These are phyloP conservation scores for Pogonocherus hispidulus DNA, from an alignment of 2,888 invertebrate genomes.

Conservation along the genomic window DNA sequence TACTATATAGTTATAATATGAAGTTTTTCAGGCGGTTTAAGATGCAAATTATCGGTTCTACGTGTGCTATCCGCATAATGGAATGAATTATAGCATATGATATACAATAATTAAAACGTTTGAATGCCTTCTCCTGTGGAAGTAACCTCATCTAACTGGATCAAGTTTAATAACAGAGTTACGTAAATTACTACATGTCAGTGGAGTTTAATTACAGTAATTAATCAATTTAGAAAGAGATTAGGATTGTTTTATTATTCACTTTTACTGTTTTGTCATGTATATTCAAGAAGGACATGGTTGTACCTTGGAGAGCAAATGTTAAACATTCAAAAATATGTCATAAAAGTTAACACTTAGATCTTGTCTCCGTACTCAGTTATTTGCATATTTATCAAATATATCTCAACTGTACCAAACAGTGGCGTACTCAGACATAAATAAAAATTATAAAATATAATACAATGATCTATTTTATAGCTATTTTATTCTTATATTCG, in stretches of 20 bases:
- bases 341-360: too few relatives aligned
- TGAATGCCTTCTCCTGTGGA: slow-evolving; percentile 6
- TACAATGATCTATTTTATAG: too few relatives aligned
- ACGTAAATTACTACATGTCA: slow-evolving; percentile 8
- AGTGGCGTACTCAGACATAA: too few relatives aligned
- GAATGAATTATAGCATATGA: not conserved
- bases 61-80: slow-evolving; percentile 10
- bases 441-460: too few relatives aligned
- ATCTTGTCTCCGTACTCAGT: too few relatives aligned
- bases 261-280: not conserved
- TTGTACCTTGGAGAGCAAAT: too few relatives aligned
- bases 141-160: slow-evolving; percentile 18
- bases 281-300: too few relatives aligned
- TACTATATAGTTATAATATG: not conserved
- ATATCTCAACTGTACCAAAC: too few relatives aligned
- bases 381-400: too few relatives aligned
- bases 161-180: slow-evolving; percentile 23
- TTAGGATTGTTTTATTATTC: not conserved
- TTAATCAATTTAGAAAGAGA: not conserved
- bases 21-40: slow-evolving; percentile 1
- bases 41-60: slow-evolving; percentile 5
- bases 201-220: not conserved
- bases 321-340: too few relatives aligned
- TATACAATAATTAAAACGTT: slow-evolving; percentile 1
- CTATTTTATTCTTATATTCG: too few relatives aligned